Percentiles rank a stretch among this genome's conserved stretches.
phyloP scores from a whole-genome alignment of 1,140 invertebrate species.

The Drosophila lacteicornis region DNA sequence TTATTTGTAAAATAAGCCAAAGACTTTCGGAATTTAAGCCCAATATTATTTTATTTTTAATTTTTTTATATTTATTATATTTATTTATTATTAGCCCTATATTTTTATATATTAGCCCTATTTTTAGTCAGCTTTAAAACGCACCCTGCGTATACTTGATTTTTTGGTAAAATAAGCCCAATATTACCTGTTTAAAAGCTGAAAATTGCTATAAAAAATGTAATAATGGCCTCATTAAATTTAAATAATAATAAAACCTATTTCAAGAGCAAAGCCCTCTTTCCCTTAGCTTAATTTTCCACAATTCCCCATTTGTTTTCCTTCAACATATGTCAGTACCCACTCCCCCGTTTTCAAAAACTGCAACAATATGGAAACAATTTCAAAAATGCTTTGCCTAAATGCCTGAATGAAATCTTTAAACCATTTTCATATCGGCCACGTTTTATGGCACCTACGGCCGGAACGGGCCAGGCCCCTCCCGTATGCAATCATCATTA shows the following conservation, averaged over 20 bases:
- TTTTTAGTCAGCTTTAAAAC: neutral
- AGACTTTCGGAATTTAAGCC: neutral
- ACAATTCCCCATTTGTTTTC: neutral
- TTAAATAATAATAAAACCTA: neutral
- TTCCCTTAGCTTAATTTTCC: neutral
- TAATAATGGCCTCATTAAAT: neutral
- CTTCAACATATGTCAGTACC: neutral
- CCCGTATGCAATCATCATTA: conserved; percentile 37
- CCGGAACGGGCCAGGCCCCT: too few species aligned
- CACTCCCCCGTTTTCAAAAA: neutral
- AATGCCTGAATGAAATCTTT: conserved; percentile 18
- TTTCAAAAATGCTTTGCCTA: conserved; percentile 12
- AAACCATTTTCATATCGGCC: conserved; percentile 32
- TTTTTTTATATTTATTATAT: neutral
- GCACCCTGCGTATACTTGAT: neutral
- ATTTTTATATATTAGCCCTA: neutral
- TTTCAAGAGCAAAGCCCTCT: neutral
- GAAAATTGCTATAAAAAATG: neutral
- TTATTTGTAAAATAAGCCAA: too few species aligned
- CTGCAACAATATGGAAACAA: conserved; percentile 15
- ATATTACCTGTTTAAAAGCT: neutral
- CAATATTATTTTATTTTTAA: too few species aligned
- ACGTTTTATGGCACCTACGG: conserved; percentile 21
- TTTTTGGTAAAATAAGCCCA: too few species aligned
- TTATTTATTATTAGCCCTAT: neutral